These are phyloP conservation scores for Cephus runcator DNA, from an alignment of 2,888 invertebrate species.

Conservation along the genomic window DNA sequence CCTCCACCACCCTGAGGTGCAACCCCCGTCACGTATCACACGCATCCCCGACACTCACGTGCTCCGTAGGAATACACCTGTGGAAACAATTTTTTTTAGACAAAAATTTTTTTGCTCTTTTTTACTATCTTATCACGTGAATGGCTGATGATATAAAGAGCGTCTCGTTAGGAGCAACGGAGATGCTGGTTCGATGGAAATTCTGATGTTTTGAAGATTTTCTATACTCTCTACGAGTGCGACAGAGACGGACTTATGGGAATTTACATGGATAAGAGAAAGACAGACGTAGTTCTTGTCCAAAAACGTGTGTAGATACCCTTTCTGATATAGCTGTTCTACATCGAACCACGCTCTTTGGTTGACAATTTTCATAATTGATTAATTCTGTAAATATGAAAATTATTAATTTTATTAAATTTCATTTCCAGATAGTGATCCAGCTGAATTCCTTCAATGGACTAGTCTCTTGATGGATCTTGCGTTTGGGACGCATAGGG, in stretches of 20 bases:
- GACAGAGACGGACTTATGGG: background rate
- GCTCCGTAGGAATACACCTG: background rate
- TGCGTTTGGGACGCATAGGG: background rate
- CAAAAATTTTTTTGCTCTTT: background rate
- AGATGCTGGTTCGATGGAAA: background rate
- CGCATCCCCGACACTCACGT: slow-evolving; percentile 2
- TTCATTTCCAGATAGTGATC: background rate
- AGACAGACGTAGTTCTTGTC: background rate
- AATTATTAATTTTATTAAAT: background rate
- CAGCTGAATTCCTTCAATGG: background rate
- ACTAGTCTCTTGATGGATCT: too few relatives aligned
- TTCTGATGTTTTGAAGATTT: background rate
- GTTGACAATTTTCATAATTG: background rate
- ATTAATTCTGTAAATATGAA: background rate
- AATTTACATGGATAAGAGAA: background rate
- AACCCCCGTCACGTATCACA: slow-evolving; percentile 5
- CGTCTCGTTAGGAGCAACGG: background rate
- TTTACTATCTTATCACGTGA: background rate
- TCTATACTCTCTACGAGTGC: background rate
- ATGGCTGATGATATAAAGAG: background rate
- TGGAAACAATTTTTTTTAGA: background rate
- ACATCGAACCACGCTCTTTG: background rate
- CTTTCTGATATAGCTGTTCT: background rate
- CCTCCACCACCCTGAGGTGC: background rate
- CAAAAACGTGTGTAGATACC: background rate